phyloP scores from a whole-genome alignment of 1,140 invertebrate species.

The Drosophila nikananu region DNA sequence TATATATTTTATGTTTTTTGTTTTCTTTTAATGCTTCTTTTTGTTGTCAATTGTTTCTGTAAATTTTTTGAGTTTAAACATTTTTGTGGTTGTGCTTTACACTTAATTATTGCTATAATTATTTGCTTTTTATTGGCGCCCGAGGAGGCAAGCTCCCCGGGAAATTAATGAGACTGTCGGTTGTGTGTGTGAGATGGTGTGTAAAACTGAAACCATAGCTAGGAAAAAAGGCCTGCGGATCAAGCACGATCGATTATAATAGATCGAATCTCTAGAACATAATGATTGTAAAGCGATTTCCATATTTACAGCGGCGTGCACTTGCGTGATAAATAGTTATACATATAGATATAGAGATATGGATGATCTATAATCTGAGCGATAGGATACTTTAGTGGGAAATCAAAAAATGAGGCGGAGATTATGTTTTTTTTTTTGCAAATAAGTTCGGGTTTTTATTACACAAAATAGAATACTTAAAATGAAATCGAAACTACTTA shows the following conservation, averaged over 20 bases:
- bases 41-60: conserved; percentile 76
- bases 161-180: conserved; percentile 36
- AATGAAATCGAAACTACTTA: conserved; percentile 81
- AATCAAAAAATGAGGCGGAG: conserved; percentile 15
- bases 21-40: conserved; percentile 28
- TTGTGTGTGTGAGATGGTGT: background rate
- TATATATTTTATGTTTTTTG: conserved; percentile 41
- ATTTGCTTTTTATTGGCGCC: conserved; percentile 58
- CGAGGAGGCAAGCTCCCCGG: conserved; percentile 2
- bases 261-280: conserved; percentile 58
- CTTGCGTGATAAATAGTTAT: conserved; percentile 40
- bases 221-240: conserved; percentile 58
- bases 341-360: conserved; percentile 37
- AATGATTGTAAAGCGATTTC: conserved; percentile 67
- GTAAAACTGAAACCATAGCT: conserved; percentile 78
- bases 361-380: conserved; percentile 52
- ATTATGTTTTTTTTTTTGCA: conserved; percentile 39
- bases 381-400: conserved; percentile 26
- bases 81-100: conserved; percentile 49
- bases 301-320: conserved; percentile 64
- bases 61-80: conserved; percentile 50
- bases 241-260: conserved; percentile 34
- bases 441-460: conserved; percentile 73
- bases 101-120: conserved; percentile 74
- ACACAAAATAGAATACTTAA: conserved; percentile 79